Evolutionary conservation across 1,140 invertebrate species (phyloP), one percentile per base, ranked within the genome.

Genomic region (Penaeus vannamei): DNA sequence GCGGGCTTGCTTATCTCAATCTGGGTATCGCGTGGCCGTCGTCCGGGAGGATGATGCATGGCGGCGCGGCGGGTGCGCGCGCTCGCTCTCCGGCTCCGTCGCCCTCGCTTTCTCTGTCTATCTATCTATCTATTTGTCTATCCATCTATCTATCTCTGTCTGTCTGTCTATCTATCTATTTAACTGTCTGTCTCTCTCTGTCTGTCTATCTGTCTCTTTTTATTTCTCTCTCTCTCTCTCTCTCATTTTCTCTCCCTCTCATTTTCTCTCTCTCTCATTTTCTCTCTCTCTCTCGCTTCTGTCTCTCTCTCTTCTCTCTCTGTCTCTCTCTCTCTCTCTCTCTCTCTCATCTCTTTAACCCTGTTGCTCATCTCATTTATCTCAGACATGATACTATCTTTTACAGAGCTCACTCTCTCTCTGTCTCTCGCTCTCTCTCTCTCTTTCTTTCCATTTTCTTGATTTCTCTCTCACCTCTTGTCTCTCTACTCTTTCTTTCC

Each of bases 1-100:
- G 84, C 36, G 59, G 84, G 69, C 62, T 85, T 85, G 32, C 46
- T 85, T 77, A 85, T 85, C 84, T 85, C 69, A 76, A 77, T 85
- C 84, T 76, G 46, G 53, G 84, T 60, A 46, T 85, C 69, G 69
- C 84, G 69, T 85, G 84, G 84, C 42, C 46, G 46, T 46, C 29
- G 84, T 64, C n/a, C 72, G 53, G 53, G 69, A 77, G 61, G 84
- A 85, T 66, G 83, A 53, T 85, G 53, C 84, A 85, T 76, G 84
- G 61, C 22, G 77, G 23, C 60, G 79, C 22, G 42, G 79, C 79
- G 79, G 42, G 60, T n/a, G 7, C 12, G 22, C 17, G 14, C 29
- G 20, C 79, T 81, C 79, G 22, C 46, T 81, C 46, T 72, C 69
- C n/a, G 42, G 7, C 26, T 20, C 59, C 8, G n/a, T 7, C 59